These are phyloP conservation scores for Malurus elegans DNA, from an alignment of 2,113 vertebrate genomes.

Conservation along the genomic window DNA sequence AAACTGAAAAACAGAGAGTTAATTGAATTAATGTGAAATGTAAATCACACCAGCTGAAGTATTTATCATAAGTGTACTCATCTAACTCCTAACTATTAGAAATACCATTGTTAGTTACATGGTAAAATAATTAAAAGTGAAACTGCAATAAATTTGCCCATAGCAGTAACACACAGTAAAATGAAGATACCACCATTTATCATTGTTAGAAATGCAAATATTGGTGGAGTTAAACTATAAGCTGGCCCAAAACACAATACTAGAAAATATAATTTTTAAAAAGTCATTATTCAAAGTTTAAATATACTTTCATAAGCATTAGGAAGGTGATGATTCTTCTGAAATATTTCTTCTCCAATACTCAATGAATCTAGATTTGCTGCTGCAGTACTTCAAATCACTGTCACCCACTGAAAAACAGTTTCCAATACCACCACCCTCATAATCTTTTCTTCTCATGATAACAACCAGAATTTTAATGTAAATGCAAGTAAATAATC, in stretches of 20 bases:
- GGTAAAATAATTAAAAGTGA: not conserved
- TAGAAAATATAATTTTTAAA: not conserved
- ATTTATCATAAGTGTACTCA: not conserved
- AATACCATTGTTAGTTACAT: not conserved
- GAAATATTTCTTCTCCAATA: not conserved
- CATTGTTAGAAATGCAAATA: not conserved
- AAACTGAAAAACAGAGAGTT: not conserved
- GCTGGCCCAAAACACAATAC: not conserved
- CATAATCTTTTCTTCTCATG: not conserved
- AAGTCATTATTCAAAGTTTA: not conserved
- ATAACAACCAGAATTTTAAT: not conserved
- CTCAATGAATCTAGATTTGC: not conserved
- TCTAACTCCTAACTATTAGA: not conserved
- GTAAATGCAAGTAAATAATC: not conserved
- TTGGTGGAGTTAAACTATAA: not conserved
- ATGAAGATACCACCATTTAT: not conserved
- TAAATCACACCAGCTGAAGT: not conserved
- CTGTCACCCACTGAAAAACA: not conserved
- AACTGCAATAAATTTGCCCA: not conserved
- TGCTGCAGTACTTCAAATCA: not conserved
- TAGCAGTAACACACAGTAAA: not conserved
- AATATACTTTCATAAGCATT: not conserved
- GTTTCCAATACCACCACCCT: not conserved
- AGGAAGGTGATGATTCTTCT: not conserved
- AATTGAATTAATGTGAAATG: not conserved